Evolutionary conservation across 2,797 vertebrate species (phyloP).

Genomic region (Erpetoichthys calabaricus): DNA sequence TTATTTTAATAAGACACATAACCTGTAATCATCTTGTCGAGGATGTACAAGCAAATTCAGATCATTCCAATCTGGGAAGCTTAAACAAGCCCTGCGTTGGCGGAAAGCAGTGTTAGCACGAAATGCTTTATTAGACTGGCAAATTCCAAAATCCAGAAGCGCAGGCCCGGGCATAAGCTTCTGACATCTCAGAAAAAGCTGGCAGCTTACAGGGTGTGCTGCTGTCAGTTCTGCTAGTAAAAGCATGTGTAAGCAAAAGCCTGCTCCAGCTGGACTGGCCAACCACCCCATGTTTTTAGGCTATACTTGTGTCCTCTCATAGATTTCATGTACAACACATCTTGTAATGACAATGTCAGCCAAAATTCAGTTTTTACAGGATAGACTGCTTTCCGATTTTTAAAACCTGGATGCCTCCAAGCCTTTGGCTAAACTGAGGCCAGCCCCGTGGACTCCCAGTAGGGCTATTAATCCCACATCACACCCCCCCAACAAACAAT

Average conservation of each 20-base stretch:
- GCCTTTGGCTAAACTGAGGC: too few species aligned
- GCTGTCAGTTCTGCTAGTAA: neutral
- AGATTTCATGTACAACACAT: too few species aligned
- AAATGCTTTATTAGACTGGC: constrained; percentile 3
- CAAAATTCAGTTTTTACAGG: too few species aligned
- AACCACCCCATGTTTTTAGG: too few species aligned
- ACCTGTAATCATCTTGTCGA: too few species aligned
- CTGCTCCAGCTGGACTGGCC: too few species aligned
- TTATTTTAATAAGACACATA: too few species aligned
- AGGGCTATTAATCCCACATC: constrained; percentile 42
- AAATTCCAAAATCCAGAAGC: neutral
- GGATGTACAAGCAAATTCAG: neutral
- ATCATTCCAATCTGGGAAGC: neutral
- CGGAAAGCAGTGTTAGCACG: neutral
- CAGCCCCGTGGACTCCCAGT: constrained; percentile 23
- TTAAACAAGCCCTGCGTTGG: neutral
- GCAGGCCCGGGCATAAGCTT: neutral
- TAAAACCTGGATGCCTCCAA: too few species aligned
- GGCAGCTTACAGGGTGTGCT: constrained; percentile 1
- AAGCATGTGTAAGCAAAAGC: too few species aligned
- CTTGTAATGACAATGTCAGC: too few species aligned
- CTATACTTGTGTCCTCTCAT: too few species aligned
- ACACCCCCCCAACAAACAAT: constrained; percentile 37
- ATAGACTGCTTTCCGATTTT: too few species aligned
- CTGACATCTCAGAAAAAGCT: constrained; percentile 1